These are phyloP conservation scores for Trichogramma dendrolimi DNA, from an alignment of 2,888 invertebrate species.

Conservation along the genomic window DNA sequence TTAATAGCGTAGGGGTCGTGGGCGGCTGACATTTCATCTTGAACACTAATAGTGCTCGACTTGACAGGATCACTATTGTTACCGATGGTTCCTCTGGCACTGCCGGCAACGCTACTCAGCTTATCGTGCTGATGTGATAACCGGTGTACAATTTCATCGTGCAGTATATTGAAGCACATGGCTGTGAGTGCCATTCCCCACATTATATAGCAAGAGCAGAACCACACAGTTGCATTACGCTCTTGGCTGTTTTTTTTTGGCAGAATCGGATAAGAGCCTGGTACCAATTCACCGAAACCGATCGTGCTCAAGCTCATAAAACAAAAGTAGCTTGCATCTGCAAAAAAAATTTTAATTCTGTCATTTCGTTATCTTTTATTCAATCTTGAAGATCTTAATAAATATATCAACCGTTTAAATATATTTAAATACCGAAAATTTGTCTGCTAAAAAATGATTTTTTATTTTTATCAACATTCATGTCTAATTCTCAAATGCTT, in stretches of 20 bases:
- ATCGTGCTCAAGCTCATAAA: constrained; percentile 93
- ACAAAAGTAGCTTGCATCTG: constrained; percentile 73
- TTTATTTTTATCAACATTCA: not conserved
- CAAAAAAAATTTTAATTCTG: constrained; percentile 10
- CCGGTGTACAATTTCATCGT: constrained; percentile 82
- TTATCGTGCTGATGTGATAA: constrained; percentile 63
- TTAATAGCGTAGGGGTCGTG: constrained; percentile 65
- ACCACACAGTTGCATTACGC: constrained; percentile 72
- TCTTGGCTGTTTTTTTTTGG: constrained; percentile 58
- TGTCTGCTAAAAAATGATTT: not conserved
- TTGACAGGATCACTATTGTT: constrained; percentile 58
- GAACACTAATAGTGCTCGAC: constrained; percentile 60
- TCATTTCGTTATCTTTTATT: not conserved
- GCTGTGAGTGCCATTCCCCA: constrained; percentile 83
- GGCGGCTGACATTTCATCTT: constrained; percentile 56
- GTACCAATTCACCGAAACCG: constrained; percentile 83
- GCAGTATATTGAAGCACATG: constrained; percentile 86
- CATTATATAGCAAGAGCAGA: constrained; percentile 82
- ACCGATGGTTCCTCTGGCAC: not conserved
- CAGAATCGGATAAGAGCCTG: constrained; percentile 61
- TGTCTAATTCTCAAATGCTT: too few species aligned
- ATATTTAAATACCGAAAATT: not conserved
- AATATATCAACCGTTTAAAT: too few species aligned
- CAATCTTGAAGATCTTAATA: not conserved
- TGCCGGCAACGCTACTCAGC: constrained; percentile 39